Percentiles rank a stretch among this genome's conserved stretches.
These are phyloP conservation scores for Sebastes hubbsi DNA, from an alignment of 2,797 vertebrate genomes.

Conservation along the genomic window DNA sequence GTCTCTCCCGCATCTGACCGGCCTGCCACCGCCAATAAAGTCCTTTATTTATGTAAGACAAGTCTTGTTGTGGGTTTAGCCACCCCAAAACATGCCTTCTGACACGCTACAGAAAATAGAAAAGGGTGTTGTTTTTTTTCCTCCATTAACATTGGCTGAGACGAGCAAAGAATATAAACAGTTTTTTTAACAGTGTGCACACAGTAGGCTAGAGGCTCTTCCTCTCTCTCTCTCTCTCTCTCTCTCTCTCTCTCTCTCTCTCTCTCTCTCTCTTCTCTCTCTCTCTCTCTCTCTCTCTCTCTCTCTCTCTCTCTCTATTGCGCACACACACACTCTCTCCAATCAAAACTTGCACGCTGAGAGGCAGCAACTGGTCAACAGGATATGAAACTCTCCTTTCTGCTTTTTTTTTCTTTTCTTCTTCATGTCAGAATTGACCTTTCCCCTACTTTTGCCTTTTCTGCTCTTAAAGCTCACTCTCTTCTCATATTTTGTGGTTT, in stretches of 20 bases:
- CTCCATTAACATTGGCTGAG: neutral
- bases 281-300: neutral
- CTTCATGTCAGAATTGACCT: slow-evolving; percentile 51
- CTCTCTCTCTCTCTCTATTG: neutral
- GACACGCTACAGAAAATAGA: slow-evolving; percentile 38
- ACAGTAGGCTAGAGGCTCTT: neutral
- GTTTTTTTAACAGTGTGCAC: slow-evolving; percentile 3
- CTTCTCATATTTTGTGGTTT: slow-evolving; percentile 41
- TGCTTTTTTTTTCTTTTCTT: slow-evolving; percentile 26
- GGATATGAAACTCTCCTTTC: slow-evolving; percentile 69
- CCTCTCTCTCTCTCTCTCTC: neutral
- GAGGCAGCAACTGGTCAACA: slow-evolving; percentile 68
- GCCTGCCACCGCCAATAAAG: slow-evolving; percentile 16
- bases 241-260: neutral
- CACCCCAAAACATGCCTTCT: slow-evolving; percentile 39
- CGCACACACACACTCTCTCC: slow-evolving; percentile 16
- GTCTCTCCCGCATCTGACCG: slow-evolving; percentile 33
- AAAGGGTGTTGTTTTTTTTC: slow-evolving; percentile 15
- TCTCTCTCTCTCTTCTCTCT: neutral
- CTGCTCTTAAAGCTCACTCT: slow-evolving; percentile 7
- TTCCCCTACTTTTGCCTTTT: slow-evolving; percentile 50
- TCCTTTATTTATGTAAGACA: slow-evolving; percentile 64
- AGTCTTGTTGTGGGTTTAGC: slow-evolving; percentile 55
- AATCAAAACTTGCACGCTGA: slow-evolving; percentile 53
- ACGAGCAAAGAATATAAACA: slow-evolving; percentile 25